A percentile compares a stretch with the other conserved stretches of the same genome.
Conservation (phyloP, 2,113 vertebrate genomes). For the Pituophis catenifer region DNA sequence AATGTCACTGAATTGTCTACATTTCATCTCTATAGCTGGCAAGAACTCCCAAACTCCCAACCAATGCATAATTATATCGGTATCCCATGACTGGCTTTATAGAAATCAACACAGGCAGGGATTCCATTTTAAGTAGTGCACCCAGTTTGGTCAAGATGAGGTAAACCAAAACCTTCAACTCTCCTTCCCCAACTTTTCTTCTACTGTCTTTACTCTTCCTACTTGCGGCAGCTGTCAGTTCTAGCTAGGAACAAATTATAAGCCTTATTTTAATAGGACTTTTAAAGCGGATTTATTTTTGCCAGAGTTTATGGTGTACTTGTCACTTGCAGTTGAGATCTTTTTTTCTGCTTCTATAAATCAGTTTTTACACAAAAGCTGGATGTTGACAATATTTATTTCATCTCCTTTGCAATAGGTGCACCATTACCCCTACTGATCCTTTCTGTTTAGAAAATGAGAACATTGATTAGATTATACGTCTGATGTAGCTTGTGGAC, state of each 20-base stretch:
- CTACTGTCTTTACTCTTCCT: not conserved
- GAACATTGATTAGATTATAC: not conserved
- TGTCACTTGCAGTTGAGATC: not conserved
- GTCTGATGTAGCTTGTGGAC: not conserved
- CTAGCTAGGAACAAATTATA: not conserved
- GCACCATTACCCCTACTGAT: not conserved
- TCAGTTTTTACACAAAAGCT: not conserved
- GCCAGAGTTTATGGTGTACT: not conserved
- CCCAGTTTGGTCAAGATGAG: not conserved
- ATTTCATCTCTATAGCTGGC: not conserved
- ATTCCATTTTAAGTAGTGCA: not conserved
- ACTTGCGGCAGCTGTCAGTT: not conserved
- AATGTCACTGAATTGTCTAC: not conserved
- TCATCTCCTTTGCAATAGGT: not conserved
- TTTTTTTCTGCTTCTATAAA: not conserved
- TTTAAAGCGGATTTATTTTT: not conserved
- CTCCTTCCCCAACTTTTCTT: not conserved
- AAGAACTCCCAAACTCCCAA: not conserved
- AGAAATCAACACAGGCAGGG: not conserved
- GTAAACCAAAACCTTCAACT: not conserved
- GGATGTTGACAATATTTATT: not conserved
- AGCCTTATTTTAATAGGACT: not conserved
- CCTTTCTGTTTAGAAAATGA: not conserved
- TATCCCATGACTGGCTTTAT: not conserved
- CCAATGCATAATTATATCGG: not conserved